Conservation (phyloP, 2,113 vertebrate genomes). For the Crotalus tigris region DNA sequence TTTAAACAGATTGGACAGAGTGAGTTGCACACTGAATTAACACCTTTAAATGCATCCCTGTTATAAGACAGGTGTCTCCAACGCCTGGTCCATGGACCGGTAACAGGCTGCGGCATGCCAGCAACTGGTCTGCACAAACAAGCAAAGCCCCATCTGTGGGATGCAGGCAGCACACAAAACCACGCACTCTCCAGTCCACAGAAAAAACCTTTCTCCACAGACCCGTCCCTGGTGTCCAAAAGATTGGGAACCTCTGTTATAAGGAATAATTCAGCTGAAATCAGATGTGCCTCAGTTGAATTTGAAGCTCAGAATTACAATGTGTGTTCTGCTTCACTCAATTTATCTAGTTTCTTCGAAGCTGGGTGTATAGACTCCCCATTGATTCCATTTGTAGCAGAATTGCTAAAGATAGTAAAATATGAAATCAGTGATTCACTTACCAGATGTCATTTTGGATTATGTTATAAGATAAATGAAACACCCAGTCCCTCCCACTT, state of each 20-base stretch:
- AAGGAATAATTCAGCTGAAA: background rate
- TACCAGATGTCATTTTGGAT: constrained; percentile 14
- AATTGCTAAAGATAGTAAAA: background rate
- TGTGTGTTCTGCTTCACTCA: background rate
- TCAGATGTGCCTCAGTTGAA: background rate
- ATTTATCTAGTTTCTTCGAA: background rate
- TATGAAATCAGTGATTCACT: constrained; percentile 4
- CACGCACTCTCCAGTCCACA: no score
- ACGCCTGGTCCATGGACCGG: no score
- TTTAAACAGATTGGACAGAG: background rate
- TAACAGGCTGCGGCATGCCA: no score
- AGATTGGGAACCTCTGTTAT: background rate
- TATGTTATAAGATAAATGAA: constrained; percentile 28
- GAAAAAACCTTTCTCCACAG: no score
- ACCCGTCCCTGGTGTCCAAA: no score
- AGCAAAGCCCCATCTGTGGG: no score
- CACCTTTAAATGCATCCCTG: background rate
- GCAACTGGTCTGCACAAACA: no score
- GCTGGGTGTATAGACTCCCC: no score
- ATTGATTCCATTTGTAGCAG: background rate
- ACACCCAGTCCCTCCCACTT: constrained; percentile 8
- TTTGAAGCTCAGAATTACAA: background rate
- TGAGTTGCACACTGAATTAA: background rate
- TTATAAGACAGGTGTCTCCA: background rate
- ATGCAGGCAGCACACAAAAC: no score